phyloP scores from a whole-genome alignment of 1,140 invertebrate species.

The Danaus plexippus region DNA sequence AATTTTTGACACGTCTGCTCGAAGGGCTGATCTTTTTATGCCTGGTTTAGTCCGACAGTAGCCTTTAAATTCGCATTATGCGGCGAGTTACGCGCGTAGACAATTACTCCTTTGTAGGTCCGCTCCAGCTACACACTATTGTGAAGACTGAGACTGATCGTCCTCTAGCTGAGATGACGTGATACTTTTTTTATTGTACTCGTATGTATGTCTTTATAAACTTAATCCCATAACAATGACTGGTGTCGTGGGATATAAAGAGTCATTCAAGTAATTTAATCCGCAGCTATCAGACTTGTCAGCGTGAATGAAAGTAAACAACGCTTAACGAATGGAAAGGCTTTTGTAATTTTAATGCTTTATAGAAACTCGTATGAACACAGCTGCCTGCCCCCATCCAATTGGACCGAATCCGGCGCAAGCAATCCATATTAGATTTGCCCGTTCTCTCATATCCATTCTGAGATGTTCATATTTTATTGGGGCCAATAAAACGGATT shows the following conservation, averaged over 20 bases:
- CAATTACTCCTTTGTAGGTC: conserved; percentile 29
- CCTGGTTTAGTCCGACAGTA: conserved; percentile 53
- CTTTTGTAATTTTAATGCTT: too few relatives aligned
- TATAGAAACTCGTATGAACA: conserved; percentile 17
- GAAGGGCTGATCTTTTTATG: conserved; percentile 50
- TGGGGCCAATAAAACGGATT: conserved; percentile 74
- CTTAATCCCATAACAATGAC: background rate
- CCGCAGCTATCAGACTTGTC: too few relatives aligned
- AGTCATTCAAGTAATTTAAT: too few relatives aligned
- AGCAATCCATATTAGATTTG: conserved; percentile 72
- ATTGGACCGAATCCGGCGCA: conserved; percentile 62
- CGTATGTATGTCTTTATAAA: conserved; percentile 2
- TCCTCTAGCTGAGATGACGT: conserved; percentile 17
- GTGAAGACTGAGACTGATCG: conserved; percentile 18
- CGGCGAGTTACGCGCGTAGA: conserved; percentile 25
- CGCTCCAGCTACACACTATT: conserved; percentile 20
- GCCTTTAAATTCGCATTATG: conserved; percentile 60
- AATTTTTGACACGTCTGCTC: conserved; percentile 65
- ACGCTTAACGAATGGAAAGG: too few relatives aligned
- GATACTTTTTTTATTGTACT: conserved; percentile 7
- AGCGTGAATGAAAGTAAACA: too few relatives aligned
- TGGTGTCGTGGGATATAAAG: too few relatives aligned
- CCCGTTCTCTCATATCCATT: conserved; percentile 70
- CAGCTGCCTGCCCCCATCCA: conserved; percentile 57
- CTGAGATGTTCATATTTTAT: conserved; percentile 74